phyloP scores from a whole-genome alignment of 1,140 invertebrate genomes.

The Drosophila tsacasi region DNA sequence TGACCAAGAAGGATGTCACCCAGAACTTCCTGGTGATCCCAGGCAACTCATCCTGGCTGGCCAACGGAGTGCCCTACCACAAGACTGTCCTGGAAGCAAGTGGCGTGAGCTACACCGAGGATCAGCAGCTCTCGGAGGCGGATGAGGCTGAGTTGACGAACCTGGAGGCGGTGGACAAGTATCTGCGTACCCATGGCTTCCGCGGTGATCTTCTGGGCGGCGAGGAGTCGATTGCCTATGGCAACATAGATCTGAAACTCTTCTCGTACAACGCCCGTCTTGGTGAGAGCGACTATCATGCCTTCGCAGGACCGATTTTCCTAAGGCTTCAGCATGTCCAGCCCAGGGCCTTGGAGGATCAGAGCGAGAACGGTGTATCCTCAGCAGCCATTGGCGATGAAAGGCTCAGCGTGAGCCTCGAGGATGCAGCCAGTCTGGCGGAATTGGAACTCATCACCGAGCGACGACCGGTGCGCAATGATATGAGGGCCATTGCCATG shows the following conservation, averaged over 20 bases:
- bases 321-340: slow-evolving; percentile 73
- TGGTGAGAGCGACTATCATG: slow-evolving; percentile 79
- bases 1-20: slow-evolving; percentile 89
- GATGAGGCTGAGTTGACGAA: slow-evolving; percentile 69
- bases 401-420: slow-evolving; percentile 66
- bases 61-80: slow-evolving; percentile 93
- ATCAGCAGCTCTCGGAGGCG: slow-evolving; percentile 86
- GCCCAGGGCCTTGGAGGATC: slow-evolving; percentile 41
- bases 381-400: slow-evolving; percentile 64
- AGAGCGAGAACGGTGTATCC: slow-evolving; percentile 8
- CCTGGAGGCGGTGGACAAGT: slow-evolving; percentile 74
- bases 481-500: slow-evolving; percentile 79
- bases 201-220: slow-evolving; percentile 81
- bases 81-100: slow-evolving; percentile 86
- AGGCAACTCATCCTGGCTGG: slow-evolving; percentile 90
- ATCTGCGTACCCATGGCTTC: slow-evolving; percentile 73
- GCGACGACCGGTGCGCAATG: slow-evolving; percentile 73
- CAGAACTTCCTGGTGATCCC: slow-evolving; percentile 86
- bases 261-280: slow-evolving; percentile 79
- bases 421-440: slow-evolving; percentile 65
- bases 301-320: slow-evolving; percentile 82
- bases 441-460: slow-evolving; percentile 80
- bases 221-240: slow-evolving; percentile 81
- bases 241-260: slow-evolving; percentile 83
- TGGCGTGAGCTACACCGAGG: slow-evolving; percentile 81